Evolutionary conservation across 2,888 invertebrate species (phyloP), one percentile per base, ranked within the genome.

Genomic region (Pandemis corylana): DNA sequence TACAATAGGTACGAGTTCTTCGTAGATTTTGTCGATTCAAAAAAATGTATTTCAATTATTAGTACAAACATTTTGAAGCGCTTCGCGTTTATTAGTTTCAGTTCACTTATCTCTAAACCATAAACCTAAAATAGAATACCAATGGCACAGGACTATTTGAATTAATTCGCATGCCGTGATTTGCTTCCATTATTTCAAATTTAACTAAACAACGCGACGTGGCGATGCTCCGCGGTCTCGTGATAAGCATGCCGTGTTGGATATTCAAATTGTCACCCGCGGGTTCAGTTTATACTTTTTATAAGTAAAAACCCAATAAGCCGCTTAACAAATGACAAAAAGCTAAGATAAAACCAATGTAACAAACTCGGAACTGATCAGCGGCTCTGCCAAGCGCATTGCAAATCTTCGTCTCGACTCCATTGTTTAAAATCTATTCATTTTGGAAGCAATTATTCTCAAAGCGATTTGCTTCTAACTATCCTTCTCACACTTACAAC

Each of bases 401-500:
- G 69, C 68, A 28, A 61, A 73, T 75, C 51, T 72, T 68, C 41
- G 63, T 70, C 15, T 51, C n/a, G 7, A 59, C 20, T 28, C 44
- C 72, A 71, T 78, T 79, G 77, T 78, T 76, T 78, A 75, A 78
- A 56, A 84, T 86, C 90, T 89, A 89, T 93, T 91, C 90, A 90
- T 89, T 90, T 89, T 87, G 76, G 80, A 88, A 90, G 87, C 89
- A 90, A 92, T 92, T 91, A 90, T 88, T 83, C 84, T 84, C 82
- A 79, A 85, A 88, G 87, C 87, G 84, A 85, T 83, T 85, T 80
- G 78, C 77, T 76, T 84, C 77, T 83, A 78, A 68, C 82, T 79
- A 76, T 88, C 88, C 79, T 84, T 82, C 77, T 90, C 86, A 76
- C 77, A 76, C 85, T 70, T 64, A 53, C 61, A 51, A 76, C 77